A percentile compares a stretch with the other conserved stretches of the same genome.
These are phyloP conservation scores for Aphidius ervi DNA, from an alignment of 1,140 invertebrate genomes.

Conservation along the genomic window DNA sequence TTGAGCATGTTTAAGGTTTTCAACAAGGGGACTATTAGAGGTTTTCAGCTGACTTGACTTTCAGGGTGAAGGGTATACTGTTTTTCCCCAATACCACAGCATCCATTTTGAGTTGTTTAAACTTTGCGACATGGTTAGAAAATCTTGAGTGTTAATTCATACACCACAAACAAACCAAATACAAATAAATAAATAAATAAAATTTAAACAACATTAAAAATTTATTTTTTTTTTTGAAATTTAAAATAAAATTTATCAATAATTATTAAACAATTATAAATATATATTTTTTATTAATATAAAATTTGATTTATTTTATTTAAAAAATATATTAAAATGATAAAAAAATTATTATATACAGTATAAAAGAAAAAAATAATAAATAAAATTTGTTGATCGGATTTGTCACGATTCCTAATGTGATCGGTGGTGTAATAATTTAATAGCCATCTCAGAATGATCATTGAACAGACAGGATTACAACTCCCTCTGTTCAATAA, in stretches of 20 bases:
- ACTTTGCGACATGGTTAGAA: conserved; percentile 39
- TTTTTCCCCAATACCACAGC: conserved; percentile 30
- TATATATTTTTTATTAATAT: not conserved
- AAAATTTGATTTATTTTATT: not conserved
- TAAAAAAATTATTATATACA: conserved; percentile 23
- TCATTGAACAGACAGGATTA: conserved; percentile 39
- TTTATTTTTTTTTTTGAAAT: no score
- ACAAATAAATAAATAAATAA: not conserved
- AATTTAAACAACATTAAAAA: not conserved
- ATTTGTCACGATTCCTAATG: conserved; percentile 52
- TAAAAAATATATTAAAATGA: conserved; percentile 13
- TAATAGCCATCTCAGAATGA: conserved; percentile 47
- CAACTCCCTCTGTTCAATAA: conserved; percentile 17
- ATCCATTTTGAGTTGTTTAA: conserved; percentile 46
- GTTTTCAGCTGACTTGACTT: conserved; percentile 46
- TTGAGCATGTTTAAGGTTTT: conserved; percentile 14
- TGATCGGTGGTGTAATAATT: conserved; percentile 51
- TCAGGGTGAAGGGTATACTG: conserved; percentile 2
- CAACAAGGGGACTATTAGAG: conserved; percentile 40
- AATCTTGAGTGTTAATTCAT: conserved; percentile 1
- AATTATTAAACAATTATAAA: not conserved
- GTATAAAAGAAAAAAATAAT: not conserved
- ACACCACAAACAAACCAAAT: not conserved
- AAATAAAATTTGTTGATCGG: conserved; percentile 34
- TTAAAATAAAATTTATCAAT: not conserved